Percentiles rank a stretch among this genome's conserved stretches.
Evolutionary conservation across 2,113 vertebrate species (phyloP).

Genomic region (Oryzias javanicus): DNA sequence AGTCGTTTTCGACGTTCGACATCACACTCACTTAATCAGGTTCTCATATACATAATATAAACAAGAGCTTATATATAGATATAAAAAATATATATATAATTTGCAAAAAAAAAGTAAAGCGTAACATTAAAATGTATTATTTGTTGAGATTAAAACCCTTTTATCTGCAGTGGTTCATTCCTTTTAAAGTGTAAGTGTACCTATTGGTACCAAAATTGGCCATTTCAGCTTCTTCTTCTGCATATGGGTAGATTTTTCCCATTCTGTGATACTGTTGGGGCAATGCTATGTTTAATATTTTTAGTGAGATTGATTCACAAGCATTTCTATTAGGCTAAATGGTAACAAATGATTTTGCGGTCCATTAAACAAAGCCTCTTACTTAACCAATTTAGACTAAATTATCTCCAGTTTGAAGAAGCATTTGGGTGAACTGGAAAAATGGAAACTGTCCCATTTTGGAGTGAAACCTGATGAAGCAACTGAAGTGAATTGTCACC

Average conservation of each 20-base stretch:
- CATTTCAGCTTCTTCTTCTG: background rate
- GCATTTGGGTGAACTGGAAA: slow-evolving; percentile 21
- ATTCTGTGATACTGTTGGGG: slow-evolving; percentile 52
- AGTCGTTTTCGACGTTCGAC: no score
- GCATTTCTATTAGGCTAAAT: slow-evolving; percentile 56
- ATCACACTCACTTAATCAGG: no score
- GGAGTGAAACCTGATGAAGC: slow-evolving; percentile 25
- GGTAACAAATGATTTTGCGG: slow-evolving; percentile 70
- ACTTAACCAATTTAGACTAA: slow-evolving; percentile 60
- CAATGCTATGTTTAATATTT: slow-evolving; percentile 70
- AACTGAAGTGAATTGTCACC: slow-evolving; percentile 23
- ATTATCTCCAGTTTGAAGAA: slow-evolving; percentile 31
- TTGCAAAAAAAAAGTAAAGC: no score
- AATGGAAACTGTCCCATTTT: slow-evolving; percentile 14
- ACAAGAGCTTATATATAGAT: no score
- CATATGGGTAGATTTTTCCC: slow-evolving; percentile 7
- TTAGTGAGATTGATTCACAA: slow-evolving; percentile 64
- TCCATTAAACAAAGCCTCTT: slow-evolving; percentile 61
- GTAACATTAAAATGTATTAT: no score
- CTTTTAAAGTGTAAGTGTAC: background rate
- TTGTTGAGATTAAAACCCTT: no score
- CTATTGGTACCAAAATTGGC: background rate
- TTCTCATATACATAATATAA: no score
- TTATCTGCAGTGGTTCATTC: no score
- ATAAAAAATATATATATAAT: no score